Evolutionary conservation across 35 echinoderm and acorn worm species (phyloP).

Genomic region (Hemicentrotus pulcherrimus): DNA sequence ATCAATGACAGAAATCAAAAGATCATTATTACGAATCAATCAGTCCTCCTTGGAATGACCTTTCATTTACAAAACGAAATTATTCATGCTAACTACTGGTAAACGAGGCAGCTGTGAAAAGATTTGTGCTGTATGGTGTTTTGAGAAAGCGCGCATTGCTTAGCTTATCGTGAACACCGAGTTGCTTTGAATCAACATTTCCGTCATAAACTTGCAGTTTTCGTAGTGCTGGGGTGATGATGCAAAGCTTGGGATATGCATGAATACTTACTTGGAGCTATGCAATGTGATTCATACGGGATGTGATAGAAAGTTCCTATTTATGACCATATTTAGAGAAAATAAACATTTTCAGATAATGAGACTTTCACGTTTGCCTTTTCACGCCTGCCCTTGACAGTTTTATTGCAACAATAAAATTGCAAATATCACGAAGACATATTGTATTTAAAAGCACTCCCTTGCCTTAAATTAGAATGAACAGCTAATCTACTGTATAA

Average conservation of each 20-base stretch:
- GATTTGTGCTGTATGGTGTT: background rate
- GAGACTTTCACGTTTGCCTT: too few species aligned
- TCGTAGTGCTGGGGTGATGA: background rate
- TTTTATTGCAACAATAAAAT: too few species aligned
- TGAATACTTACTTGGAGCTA: background rate
- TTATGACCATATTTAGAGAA: too few species aligned
- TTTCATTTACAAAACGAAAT: conserved; percentile 22
- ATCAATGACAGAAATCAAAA: conserved; percentile 27
- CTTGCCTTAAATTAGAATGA: too few species aligned
- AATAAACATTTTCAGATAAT: too few species aligned
- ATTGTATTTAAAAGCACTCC: too few species aligned
- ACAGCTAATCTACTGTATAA: too few species aligned
- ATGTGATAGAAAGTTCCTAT: too few species aligned
- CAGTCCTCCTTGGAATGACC: background rate
- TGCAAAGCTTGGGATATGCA: background rate
- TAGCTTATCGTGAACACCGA: background rate
- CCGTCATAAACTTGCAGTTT: background rate
- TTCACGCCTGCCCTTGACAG: too few species aligned
- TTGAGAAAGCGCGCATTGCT: background rate
- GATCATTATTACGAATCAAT: conserved; percentile 26
- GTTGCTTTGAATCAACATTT: background rate
- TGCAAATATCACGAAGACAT: too few species aligned
- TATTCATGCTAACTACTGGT: background rate
- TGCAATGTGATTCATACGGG: too few species aligned
- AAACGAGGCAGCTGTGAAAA: background rate